Base-by-base conservation (phyloP, 2,888 invertebrate genomes). In the Yponomeuta malinellus region DNA sequence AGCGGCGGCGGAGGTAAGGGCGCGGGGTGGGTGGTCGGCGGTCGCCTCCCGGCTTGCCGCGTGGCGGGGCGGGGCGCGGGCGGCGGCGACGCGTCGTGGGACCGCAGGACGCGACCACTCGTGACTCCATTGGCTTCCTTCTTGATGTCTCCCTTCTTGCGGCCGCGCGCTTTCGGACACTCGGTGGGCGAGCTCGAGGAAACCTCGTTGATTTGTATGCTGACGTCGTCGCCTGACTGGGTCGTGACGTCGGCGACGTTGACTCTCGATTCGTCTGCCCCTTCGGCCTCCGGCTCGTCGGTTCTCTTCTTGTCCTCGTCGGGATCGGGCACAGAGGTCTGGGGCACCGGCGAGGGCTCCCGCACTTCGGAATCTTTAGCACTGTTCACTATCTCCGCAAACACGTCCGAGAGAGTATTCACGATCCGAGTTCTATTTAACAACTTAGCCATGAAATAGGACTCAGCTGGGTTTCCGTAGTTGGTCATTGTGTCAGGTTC, bases 181-280 rank as follows among this genome's bases (percentile, higher is more conserved):
- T 91, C 89, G n/a, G 90, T 90, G 10, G 93, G 91, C 66, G 93
- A 94, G 76, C 94, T 94, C 0, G 95, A 95, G 1, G 95, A 94
- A 29, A 95, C 94, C 82, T 95, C 95, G 81, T 95, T 93, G 74
- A 95, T 95, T 84, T 95, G 95, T 66, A 95, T 94, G 59, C 90
- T 85, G 74, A 90, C 92, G 73, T 87, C 86, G 72, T 84, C 83
- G 72, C 77, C 59, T 74, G 74, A 29, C 72, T 72, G 12, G n/a
- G 63, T 1, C 70, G 70, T 59, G 52, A 59, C 52, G 52, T 59
- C 52, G 52, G 52, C 52, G 52, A 59, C 52, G 15, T 15, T 15
- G 52, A 15, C 48, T 68, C 52, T 23, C 48, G 48, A 65, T 33
- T 59, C 72, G 71, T 69, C 72, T 29, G 48, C 71, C 31, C 71